Evolutionary conservation across 2,888 invertebrate genomes (phyloP).

Genomic region (Morpho achilles): DNA sequence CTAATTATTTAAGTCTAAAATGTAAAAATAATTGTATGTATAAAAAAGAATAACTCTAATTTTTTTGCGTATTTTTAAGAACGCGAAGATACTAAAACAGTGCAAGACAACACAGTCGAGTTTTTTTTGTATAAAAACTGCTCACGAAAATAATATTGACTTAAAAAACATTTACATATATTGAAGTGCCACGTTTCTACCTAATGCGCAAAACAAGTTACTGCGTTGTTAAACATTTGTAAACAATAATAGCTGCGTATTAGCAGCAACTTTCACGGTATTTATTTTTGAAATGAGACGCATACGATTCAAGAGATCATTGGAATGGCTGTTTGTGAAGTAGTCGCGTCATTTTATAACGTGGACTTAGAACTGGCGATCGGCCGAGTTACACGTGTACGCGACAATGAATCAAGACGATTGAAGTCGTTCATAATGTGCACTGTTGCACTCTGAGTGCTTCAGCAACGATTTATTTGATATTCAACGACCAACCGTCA

Average conservation of each 20-base stretch:
- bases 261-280: conserved; percentile 8
- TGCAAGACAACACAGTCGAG: too few species aligned
- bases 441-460: not conserved
- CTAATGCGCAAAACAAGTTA: conserved; percentile 1
- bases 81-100: too few species aligned
- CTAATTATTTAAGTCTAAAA: too few species aligned
- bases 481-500: not conserved
- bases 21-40: too few species aligned
- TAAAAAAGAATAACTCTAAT: too few species aligned
- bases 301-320: conserved; percentile 12
- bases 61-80: too few species aligned
- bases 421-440: not conserved
- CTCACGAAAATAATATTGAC: too few species aligned
- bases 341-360: conserved; percentile 17
- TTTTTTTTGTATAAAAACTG: too few species aligned
- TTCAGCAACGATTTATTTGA: not conserved
- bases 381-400: conserved; percentile 16
- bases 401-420: not conserved
- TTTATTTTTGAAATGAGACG: conserved; percentile 22
- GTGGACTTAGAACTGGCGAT: conserved; percentile 16
- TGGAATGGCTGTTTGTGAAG: conserved; percentile 15
- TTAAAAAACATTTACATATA: too few species aligned
- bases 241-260: conserved; percentile 22
- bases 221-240: conserved; percentile 23
- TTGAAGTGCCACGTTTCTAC: too few species aligned